Conservation (phyloP, 2,797 vertebrate genomes). For the Trachops cirrhosus region DNA sequence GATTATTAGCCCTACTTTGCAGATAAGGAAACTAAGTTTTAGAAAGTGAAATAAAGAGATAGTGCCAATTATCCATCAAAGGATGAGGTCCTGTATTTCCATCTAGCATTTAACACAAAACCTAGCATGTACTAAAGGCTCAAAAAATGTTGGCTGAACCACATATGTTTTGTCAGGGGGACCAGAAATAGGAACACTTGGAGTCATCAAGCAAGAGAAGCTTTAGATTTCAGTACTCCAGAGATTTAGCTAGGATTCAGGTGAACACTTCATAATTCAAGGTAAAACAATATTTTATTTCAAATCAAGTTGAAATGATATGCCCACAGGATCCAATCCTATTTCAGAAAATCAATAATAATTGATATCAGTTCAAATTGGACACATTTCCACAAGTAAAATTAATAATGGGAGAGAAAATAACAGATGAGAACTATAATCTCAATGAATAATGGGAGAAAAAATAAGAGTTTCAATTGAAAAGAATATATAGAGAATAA, state of each 20-base stretch:
- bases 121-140: background rate
- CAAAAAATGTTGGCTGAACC: background rate
- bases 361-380: background rate
- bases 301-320: constrained; percentile 15
- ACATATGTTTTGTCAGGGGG: background rate
- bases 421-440: background rate
- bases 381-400: background rate
- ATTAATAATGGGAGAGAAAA: background rate
- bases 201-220: background rate
- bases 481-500: background rate
- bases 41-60: background rate
- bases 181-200: background rate
- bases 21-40: background rate
- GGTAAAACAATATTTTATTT: background rate
- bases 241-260: background rate
- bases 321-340: background rate
- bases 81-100: background rate
- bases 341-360: constrained; percentile 18
- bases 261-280: background rate
- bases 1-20: background rate
- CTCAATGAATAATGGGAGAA: background rate
- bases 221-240: background rate
- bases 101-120: background rate
- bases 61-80: background rate
- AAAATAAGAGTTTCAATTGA: background rate